phyloP scores from a whole-genome alignment of 2,888 invertebrate species.

The Atethmia centrago region DNA sequence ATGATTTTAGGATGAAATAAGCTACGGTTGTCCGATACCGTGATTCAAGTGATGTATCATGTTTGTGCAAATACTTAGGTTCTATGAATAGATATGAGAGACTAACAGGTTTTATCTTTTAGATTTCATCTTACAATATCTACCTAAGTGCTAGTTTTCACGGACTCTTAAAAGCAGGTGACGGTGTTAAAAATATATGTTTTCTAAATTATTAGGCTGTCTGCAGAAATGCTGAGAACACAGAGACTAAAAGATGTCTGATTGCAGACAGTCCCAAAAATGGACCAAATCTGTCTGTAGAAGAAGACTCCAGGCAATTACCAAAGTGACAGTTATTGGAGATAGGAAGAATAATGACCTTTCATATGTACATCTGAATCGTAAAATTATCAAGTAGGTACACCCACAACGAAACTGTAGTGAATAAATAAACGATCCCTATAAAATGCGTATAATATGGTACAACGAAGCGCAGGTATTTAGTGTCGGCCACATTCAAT shows the following conservation, averaged over 20 bases:
- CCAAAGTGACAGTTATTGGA: neutral
- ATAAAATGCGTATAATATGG: slow-evolving; percentile 61
- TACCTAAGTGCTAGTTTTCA: neutral
- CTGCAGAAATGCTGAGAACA: neutral
- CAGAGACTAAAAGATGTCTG: no score
- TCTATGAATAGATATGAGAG: neutral
- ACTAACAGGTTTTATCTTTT: neutral
- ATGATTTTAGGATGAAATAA: slow-evolving; percentile 32
- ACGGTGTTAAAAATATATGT: neutral
- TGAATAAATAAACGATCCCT: slow-evolving; percentile 52
- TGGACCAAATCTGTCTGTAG: no score
- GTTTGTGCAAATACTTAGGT: neutral
- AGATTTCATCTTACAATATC: neutral
- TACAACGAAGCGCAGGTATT: slow-evolving; percentile 62
- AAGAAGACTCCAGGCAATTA: no score
- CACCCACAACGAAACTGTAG: neutral
- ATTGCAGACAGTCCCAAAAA: no score
- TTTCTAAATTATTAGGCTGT: neutral
- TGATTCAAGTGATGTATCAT: slow-evolving; percentile 35
- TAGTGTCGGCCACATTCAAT: slow-evolving; percentile 72
- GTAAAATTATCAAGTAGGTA: slow-evolving; percentile 24
- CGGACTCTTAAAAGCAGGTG: neutral
- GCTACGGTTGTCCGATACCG: slow-evolving; percentile 21
- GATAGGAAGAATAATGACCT: neutral
- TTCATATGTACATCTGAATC: neutral